Evolutionary conservation across 2,797 vertebrate species (phyloP).

Genomic region (Tadarida brasiliensis): DNA sequence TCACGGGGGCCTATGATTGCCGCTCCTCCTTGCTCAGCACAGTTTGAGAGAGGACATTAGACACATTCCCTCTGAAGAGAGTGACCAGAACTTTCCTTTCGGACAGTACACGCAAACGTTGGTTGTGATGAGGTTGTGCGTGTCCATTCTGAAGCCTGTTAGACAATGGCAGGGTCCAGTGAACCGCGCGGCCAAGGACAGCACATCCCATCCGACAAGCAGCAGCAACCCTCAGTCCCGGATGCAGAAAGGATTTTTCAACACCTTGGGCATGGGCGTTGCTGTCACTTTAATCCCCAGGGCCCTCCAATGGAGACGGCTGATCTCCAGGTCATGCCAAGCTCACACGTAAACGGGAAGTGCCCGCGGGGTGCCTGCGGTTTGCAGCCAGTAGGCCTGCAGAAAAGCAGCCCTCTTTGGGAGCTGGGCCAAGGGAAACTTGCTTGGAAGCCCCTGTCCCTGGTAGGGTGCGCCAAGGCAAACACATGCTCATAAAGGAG

Average conservation of each 20-base stretch:
- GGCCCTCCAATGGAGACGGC: accelerated
- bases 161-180: not conserved
- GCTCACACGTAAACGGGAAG: not conserved
- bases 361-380: accelerated
- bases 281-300: accelerated
- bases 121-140: not conserved
- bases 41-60: not conserved
- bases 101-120: accelerated
- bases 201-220: accelerated
- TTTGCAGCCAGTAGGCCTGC: not conserved
- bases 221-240: not conserved
- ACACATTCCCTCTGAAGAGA: not conserved
- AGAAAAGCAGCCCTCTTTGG: accelerated
- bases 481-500: slow-evolving; percentile 65
- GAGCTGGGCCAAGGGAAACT: not conserved
- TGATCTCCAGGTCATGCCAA: accelerated
- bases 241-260: not conserved
- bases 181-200: not conserved
- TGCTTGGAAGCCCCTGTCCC: slow-evolving; percentile 12
- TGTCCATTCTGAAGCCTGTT: not conserved
- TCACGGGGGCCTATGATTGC: accelerated
- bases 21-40: not conserved
- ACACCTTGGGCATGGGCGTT: accelerated
- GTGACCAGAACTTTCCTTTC: not conserved
- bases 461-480: slow-evolving; percentile 63